Percentiles rank a stretch among this genome's conserved stretches.
phyloP scores from a whole-genome alignment of 2,797 vertebrate genomes.

The Loris lydekkerianus region DNA sequence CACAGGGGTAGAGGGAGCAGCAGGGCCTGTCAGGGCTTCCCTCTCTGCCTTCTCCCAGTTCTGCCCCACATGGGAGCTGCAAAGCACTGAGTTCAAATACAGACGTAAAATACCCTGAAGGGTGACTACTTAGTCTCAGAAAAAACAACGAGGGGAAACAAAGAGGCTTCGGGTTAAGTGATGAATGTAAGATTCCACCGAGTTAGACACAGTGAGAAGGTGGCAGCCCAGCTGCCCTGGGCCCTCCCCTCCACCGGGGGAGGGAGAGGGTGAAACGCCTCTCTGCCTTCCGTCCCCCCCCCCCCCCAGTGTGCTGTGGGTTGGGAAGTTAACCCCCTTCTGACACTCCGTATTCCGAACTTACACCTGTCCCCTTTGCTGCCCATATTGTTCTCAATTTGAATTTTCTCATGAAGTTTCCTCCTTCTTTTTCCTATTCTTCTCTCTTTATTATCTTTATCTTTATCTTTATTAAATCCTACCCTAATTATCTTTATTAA shows the following conservation, averaged over 20 bases:
- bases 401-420: neutral
- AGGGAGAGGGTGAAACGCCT: rapidly evolving
- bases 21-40: neutral
- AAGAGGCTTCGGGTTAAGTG: neutral
- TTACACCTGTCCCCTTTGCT: neutral
- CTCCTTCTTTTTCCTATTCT: neutral
- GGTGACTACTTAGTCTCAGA: neutral
- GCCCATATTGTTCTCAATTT: neutral
- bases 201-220: neutral
- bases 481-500: slow-evolving; percentile 35
- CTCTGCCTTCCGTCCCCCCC: too few relatives aligned
- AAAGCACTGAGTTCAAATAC: neutral
- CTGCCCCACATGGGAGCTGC: rapidly evolving
- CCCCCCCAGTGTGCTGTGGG: too few relatives aligned
- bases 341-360: neutral
- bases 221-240: neutral
- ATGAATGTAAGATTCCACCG: neutral
- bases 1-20: neutral
- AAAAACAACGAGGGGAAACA: slow-evolving; percentile 19
- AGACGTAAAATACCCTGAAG: neutral
- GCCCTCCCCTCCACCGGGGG: neutral
- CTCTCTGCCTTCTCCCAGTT: neutral
- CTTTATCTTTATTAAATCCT: slow-evolving; percentile 25
- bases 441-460: too few relatives aligned
- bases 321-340: neutral